Evolutionary conservation across 1,140 invertebrate genomes (phyloP).

Genomic region (Epicauta chinensis): DNA sequence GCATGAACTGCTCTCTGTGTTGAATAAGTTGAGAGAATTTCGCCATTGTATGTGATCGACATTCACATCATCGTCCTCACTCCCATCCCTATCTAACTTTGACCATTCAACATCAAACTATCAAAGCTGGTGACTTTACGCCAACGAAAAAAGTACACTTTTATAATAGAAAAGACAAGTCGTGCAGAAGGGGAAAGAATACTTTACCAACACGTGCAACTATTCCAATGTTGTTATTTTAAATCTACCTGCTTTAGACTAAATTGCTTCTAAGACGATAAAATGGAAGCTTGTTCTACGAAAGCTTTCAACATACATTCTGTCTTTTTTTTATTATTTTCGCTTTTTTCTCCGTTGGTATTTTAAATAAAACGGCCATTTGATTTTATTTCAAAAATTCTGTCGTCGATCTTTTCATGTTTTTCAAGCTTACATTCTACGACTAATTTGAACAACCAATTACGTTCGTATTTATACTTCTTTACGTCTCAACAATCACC

Average conservation of each 20-base stretch:
- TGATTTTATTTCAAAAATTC: too few relatives aligned
- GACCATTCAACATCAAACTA: slow-evolving; percentile 19
- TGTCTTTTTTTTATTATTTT: too few relatives aligned
- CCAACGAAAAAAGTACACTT: slow-evolving; percentile 7
- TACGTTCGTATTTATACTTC: too few relatives aligned
- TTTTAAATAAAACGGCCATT: too few relatives aligned
- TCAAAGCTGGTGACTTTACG: slow-evolving; percentile 2
- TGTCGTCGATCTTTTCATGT: too few relatives aligned
- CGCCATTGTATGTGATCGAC: slow-evolving; percentile 14
- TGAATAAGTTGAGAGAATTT: not conserved
- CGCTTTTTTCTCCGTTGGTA: too few relatives aligned
- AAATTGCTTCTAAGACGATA: too few relatives aligned
- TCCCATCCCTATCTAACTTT: slow-evolving; percentile 22
- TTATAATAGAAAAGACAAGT: slow-evolving; percentile 13
- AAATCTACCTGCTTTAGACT: not conserved
- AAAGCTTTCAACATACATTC: too few relatives aligned
- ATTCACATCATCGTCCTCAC: slow-evolving; percentile 9
- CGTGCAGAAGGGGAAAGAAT: slow-evolving; percentile 9
- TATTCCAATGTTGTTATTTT: slow-evolving; percentile 4
- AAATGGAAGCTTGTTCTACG: too few relatives aligned
- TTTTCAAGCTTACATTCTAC: too few relatives aligned
- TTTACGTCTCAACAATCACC: too few relatives aligned
- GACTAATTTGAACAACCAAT: too few relatives aligned
- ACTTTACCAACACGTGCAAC: slow-evolving; percentile 6
- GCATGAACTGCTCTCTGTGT: slow-evolving; percentile 19